Percentiles rank a stretch among this genome's conserved stretches.
phyloP scores from a whole-genome alignment of 1,140 invertebrate species.

The Aphidius gifuensis region DNA sequence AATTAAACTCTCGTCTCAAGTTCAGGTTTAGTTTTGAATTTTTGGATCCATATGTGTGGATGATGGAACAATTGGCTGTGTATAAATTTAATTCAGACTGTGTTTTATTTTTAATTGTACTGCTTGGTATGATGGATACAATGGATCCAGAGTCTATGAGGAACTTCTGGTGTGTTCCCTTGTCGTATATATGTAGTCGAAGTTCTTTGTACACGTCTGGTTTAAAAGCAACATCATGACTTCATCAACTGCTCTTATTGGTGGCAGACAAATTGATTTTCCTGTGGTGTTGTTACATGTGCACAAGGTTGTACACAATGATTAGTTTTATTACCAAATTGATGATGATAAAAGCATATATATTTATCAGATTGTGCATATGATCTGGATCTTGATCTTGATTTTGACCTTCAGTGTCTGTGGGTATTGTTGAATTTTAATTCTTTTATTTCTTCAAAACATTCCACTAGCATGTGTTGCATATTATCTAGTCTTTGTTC shows the following conservation, averaged over 20 bases:
- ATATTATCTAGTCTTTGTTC: no score
- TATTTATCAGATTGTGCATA: neutral
- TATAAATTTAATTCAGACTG: conserved; percentile 24
- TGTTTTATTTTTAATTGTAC: conserved; percentile 8
- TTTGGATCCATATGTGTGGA: conserved; percentile 38
- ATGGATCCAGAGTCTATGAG: conserved; percentile 22
- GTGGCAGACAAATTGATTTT: conserved; percentile 21
- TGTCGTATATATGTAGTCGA: conserved; percentile 17
- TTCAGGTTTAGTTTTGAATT: conserved; percentile 34
- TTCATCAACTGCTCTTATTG: conserved; percentile 2
- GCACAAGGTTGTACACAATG: conserved; percentile 19
- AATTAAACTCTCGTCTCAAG: conserved; percentile 34
- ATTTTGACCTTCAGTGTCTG: neutral
- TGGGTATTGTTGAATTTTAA: no score
- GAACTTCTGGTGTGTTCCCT: neutral
- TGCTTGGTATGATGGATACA: conserved; percentile 16
- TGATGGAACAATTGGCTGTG: conserved; percentile 31
- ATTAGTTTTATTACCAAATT: conserved; percentile 10
- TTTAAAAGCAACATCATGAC: neutral
- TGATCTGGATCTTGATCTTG: conserved; percentile 11
- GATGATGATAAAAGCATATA: conserved; percentile 20
- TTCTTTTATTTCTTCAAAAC: no score
- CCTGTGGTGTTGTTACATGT: conserved; percentile 8
- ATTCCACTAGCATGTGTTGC: no score
- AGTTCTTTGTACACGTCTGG: neutral